Evolutionary conservation across 2,797 vertebrate species (phyloP).

Genomic region (Streptopelia turtur): DNA sequence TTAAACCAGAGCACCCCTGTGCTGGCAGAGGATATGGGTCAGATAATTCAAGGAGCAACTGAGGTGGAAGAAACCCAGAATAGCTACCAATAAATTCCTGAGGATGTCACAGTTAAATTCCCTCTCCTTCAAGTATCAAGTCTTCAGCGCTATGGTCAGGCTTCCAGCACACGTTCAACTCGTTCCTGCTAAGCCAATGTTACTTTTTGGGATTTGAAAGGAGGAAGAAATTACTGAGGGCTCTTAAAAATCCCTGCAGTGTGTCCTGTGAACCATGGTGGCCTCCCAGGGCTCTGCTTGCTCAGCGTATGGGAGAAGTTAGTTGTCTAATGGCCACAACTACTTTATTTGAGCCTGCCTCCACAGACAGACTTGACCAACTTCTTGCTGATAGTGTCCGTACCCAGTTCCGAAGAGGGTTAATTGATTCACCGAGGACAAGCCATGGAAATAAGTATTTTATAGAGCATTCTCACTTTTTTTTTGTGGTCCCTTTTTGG

Average conservation of each 20-base stretch:
- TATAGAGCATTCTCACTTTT: accelerated
- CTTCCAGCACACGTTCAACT: neutral
- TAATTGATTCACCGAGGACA: neutral
- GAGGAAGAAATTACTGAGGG: neutral
- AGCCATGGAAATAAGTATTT: neutral
- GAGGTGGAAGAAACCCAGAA: neutral
- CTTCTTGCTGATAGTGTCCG: neutral
- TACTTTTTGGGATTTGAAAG: neutral
- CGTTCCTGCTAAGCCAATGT: neutral
- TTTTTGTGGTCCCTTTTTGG: neutral
- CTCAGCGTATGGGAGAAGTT: accelerated
- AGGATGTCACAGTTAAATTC: neutral
- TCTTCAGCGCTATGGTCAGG: neutral
- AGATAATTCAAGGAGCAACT: neutral
- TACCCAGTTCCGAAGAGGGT: neutral
- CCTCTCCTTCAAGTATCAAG: neutral
- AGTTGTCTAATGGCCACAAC: neutral
- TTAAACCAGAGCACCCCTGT: neutral
- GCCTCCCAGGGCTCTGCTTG: neutral
- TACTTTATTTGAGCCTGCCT: neutral
- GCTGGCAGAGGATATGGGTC: neutral
- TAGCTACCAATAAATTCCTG: neutral
- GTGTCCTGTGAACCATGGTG: neutral
- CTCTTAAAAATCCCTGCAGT: neutral
- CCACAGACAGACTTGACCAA: neutral